Evolutionary conservation across 1,140 invertebrate species (phyloP).

Genomic region (Musca domestica): DNA sequence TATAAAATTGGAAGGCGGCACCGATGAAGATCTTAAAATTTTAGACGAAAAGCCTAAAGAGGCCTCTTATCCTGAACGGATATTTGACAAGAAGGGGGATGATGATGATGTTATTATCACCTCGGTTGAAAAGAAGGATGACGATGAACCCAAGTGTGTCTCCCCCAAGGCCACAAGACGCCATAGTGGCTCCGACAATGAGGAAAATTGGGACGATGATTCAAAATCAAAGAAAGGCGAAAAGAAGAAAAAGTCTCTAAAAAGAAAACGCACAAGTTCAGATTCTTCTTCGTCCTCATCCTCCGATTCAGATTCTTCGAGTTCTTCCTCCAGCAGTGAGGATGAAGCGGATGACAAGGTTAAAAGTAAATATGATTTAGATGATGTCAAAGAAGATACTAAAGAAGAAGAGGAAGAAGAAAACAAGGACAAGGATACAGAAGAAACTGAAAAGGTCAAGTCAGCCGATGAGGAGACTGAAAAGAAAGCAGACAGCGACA

Average conservation of each 20-base stretch:
- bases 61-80: conserved; percentile 26
- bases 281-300: conserved; percentile 49
- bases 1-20: conserved; percentile 94
- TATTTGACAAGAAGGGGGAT: conserved; percentile 51
- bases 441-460: conserved; percentile 19
- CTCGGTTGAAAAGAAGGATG: conserved; percentile 38
- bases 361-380: conserved; percentile 54
- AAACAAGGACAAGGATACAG: conserved; percentile 23
- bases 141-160: conserved; percentile 43
- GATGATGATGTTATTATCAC: conserved; percentile 44
- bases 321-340: conserved; percentile 43
- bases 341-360: conserved; percentile 49
- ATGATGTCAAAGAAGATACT: conserved; percentile 41
- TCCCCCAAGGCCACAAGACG: conserved; percentile 32
- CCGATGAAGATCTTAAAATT: conserved; percentile 87
- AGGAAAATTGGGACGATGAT: conserved; percentile 58
- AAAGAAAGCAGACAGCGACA: conserved; percentile 24
- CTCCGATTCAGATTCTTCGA: conserved; percentile 39
- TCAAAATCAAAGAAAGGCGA: conserved; percentile 38
- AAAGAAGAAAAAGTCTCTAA: conserved; percentile 49
- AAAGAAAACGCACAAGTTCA: conserved; percentile 54
- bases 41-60: conserved; percentile 67
- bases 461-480: conserved; percentile 27
- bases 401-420: conserved; percentile 45
- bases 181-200: conserved; percentile 32